Percentiles rank a stretch among this genome's conserved stretches.
Evolutionary conservation across 2,888 invertebrate genomes (phyloP).

Genomic region (Siphlonurus alternatus): DNA sequence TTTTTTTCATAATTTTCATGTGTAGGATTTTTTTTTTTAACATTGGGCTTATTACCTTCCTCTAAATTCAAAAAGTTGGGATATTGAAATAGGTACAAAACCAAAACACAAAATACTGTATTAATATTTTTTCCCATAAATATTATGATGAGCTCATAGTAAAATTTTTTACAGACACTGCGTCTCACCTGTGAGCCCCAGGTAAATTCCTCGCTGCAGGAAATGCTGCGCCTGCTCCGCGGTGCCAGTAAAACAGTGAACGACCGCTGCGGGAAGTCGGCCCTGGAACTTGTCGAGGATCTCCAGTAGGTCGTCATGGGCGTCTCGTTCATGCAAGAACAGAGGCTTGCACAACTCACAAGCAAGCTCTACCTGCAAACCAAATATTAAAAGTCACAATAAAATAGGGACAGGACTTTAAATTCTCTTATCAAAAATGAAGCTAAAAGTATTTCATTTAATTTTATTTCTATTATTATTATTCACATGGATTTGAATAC

Average conservation of each 20-base stretch:
- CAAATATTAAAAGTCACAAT: conserved; percentile 8
- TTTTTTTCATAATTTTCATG: too few relatives aligned
- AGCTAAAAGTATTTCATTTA: too few relatives aligned
- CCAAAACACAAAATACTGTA: neutral
- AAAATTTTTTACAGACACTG: too few relatives aligned
- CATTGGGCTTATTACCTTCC: too few relatives aligned
- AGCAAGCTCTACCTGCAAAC: conserved; percentile 57
- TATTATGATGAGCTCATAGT: too few relatives aligned
- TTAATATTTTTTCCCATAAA: too few relatives aligned
- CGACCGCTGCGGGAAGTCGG: conserved; percentile 60
- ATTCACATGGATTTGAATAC: neutral
- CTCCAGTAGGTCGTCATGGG: conserved; percentile 66
- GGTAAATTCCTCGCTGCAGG: conserved; percentile 67
- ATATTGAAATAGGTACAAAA: conserved; percentile 33
- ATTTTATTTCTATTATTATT: too few relatives aligned
- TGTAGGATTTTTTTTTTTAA: too few relatives aligned
- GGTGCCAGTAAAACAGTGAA: conserved; percentile 85
- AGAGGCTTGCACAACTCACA: conserved; percentile 73
- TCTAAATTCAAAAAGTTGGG: too few relatives aligned
- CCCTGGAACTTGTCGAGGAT: conserved; percentile 40
- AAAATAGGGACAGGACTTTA: conserved; percentile 8
- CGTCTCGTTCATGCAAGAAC: conserved; percentile 83
- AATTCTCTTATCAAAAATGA: too few relatives aligned
- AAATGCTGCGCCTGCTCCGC: conserved; percentile 69
- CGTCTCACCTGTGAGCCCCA: conserved; percentile 73